A percentile compares a stretch with the other conserved stretches of the same genome.
Conservation (phyloP, 92 coral and sea anemone genomes). For the Porites divaricata region DNA sequence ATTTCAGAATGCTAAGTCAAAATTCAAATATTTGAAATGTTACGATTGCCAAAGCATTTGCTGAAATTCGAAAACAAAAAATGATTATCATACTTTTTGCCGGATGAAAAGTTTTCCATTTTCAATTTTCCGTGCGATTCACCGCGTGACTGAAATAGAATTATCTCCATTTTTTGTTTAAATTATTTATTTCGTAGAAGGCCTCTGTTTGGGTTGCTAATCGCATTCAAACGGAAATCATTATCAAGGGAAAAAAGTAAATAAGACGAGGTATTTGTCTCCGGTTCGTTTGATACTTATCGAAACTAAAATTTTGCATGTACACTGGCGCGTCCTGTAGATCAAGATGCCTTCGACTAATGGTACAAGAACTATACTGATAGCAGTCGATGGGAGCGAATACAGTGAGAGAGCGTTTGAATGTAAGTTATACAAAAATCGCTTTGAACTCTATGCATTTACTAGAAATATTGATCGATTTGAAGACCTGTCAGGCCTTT, state of each 20-base stretch:
- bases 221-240: background rate
- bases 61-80: no score
- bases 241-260: background rate
- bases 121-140: background rate
- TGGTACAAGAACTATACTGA: conserved; percentile 66
- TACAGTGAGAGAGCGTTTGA: conserved; percentile 86
- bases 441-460: no score
- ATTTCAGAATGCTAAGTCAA: no score
- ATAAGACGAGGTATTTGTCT: no score
- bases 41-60: no score
- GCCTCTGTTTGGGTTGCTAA: conserved; percentile 14
- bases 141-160: background rate
- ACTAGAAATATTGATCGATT: no score
- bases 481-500: no score
- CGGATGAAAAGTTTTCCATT: background rate
- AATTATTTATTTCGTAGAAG: conserved; percentile 27
- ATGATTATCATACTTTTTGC: no score
- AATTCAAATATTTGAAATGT: no score
- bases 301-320: background rate
- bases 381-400: conserved; percentile 87
- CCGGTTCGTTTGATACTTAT: no score
- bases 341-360: conserved; percentile 17
- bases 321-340: background rate
- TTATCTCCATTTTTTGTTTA: background rate
- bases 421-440: conserved; percentile 71